Evolutionary conservation across 2,113 vertebrate genomes (phyloP), one percentile per base, ranked within the genome.

Genomic region (Gadus macrocephalus): DNA sequence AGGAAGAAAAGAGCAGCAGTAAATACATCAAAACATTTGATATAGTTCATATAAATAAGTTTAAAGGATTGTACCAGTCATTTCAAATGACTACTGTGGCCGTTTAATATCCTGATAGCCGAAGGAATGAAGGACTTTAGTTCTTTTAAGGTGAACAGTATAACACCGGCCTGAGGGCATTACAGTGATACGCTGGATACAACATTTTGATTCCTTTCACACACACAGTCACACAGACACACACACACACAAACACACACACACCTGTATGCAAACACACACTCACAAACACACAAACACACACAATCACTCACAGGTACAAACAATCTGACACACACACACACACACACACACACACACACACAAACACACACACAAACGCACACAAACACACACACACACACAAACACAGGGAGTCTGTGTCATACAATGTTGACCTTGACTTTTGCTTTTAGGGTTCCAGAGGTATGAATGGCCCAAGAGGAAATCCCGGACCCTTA

Each of bases 391-490:
- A 56, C 4, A 58, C 53, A 27, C 6, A 58, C n/a, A 58, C n/a
- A 58, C 55, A 17, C 16, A 17, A 5, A 17, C n/a, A 58, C 3
- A 17, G 42, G 42, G 42, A 49, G 42, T 49, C 7, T n/a, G n/a
- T n/a, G n/a, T n/a, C 42, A 9, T 9, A 9, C 9, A 14, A 49
- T 49, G 42, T 19, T 61, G 19, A 61, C 19, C n/a, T 61, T 22
- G 20, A 58, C 67, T 16, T 83, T 28, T 78, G 1, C 77, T 81
- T 16, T 9, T 72, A 91, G 91, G 95, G 95, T 5, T 66, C 86
- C 25, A 90, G 94, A 80, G 95, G 95, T 55, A 71, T 94, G 62
- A 87, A 87, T 0, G 95, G 95, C 15, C 86, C 92, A 2, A 86
- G 95, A 61, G 95, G 95, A 67, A 82, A 88, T 62, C 76, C 92